Evolutionary conservation across 2,888 invertebrate species (phyloP), one percentile per base, ranked within the genome.

Genomic region (Camptogramma bilineatum): DNA sequence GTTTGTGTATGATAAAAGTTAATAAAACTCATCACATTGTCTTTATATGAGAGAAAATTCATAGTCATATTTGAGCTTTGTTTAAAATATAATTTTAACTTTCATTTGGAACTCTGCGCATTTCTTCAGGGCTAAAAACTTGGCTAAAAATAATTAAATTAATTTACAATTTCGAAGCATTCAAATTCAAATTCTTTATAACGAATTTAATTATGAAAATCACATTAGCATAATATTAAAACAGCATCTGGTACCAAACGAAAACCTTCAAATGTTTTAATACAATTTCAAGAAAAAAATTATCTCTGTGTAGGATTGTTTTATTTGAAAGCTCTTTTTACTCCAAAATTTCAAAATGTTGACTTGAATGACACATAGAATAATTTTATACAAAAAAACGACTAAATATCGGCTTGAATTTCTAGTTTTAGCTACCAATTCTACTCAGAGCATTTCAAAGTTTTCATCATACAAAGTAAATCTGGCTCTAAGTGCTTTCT

Each of bases 161-260:
- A 47, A 44, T 44, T 48, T 48, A 21, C 1, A 13, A 44, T 44
- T 48, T 48, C 19, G 13, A 21, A 48, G 19, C 48, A 48, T 19
- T n/a, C 17, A 16, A 44, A 44, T 44, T n/a, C n/a, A n/a, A n/a
- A n/a, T n/a, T n/a, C n/a, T n/a, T 44, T 44, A 44, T 44, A 5
- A 21, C 8, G 48, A 48, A 48, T 48, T 48, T 48, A 48, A 19
- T 48, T 39, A 39, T 39, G 34, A 39, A 21, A 21, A 48, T 48
- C 48, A 71, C 71, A 70, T 70, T 70, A 70, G 68, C 48, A 48
- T 48, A 10, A 21, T 48, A 48, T 21, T 48, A 10, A 21, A 48
- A 21, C 48, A 48, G 48, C 48, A 48, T 1, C 48, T 48, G 48
- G 48, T 47, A 28, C 46, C 46, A 39, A 39, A 39, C 16, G 44